These are phyloP conservation scores for Leucophenga maculata DNA, from an alignment of 2,888 invertebrate species.

Conservation along the genomic window DNA sequence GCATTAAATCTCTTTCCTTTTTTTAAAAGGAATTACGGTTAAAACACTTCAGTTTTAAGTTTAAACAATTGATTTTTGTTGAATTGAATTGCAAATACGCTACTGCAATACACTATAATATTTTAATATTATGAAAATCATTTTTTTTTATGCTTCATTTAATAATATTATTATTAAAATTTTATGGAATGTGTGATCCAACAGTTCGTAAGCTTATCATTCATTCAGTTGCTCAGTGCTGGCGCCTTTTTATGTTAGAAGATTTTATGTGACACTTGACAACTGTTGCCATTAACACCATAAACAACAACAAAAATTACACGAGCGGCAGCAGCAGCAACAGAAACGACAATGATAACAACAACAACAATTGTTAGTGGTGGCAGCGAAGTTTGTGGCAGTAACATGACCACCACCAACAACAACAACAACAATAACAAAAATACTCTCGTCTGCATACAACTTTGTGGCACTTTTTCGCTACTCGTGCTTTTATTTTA, in stretches of 20 bases:
- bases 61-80: too few species aligned
- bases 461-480: neutral
- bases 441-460: neutral
- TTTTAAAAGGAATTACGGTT: too few species aligned
- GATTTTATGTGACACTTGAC: constrained; percentile 43
- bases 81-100: too few species aligned
- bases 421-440: constrained; percentile 36
- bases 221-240: too few species aligned
- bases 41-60: too few species aligned
- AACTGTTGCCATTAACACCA: constrained; percentile 66
- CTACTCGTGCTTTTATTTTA: constrained; percentile 3
- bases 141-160: too few species aligned
- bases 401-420: neutral
- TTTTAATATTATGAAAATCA: too few species aligned
- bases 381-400: neutral
- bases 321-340: constrained; percentile 31
- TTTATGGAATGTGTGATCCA: neutral
- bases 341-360: neutral
- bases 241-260: neutral
- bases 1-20: too few species aligned
- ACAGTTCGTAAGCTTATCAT: neutral
- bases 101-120: too few species aligned
- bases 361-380: too few species aligned
- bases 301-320: constrained; percentile 55
- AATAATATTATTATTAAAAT: too few species aligned